phyloP scores from a whole-genome alignment of 1,140 invertebrate species.

The Lepidurus arcticus region DNA sequence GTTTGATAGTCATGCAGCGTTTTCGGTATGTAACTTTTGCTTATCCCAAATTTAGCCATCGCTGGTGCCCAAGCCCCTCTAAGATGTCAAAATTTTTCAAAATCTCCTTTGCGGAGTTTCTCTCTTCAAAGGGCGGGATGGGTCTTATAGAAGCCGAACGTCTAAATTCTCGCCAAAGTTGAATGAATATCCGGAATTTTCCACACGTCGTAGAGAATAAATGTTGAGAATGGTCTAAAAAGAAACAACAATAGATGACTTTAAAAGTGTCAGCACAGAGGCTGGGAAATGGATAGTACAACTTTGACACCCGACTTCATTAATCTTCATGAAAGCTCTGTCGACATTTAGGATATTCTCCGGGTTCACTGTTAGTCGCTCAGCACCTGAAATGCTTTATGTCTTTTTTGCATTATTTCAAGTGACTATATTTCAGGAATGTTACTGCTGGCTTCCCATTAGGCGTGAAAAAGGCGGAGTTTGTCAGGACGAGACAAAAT shows the following conservation, averaged over 20 bases:
- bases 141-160: too few species aligned
- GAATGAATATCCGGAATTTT: too few species aligned
- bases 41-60: too few species aligned
- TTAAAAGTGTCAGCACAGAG: neutral
- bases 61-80: too few species aligned
- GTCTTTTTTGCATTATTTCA: neutral
- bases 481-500: conserved; percentile 9
- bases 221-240: neutral
- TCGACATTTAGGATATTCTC: conserved; percentile 5
- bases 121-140: too few species aligned
- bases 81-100: too few species aligned
- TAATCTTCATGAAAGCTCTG: neutral
- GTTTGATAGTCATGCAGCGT: too few species aligned
- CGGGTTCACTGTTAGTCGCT: neutral
- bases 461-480: neutral
- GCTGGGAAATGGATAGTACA: neutral
- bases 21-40: too few species aligned
- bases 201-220: too few species aligned
- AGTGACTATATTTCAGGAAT: conserved; percentile 8
- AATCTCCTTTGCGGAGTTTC: too few species aligned
- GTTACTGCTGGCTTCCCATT: neutral
- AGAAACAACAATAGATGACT: conserved; percentile 11
- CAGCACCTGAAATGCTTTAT: conserved; percentile 19
- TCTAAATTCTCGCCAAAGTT: too few species aligned
- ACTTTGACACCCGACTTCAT: conserved; percentile 4